These are phyloP conservation scores for Chondrilla cf. caribensis DNA, from an alignment of 37 sponge, comb jelly and placozoan genomes.

Conservation along the genomic window DNA sequence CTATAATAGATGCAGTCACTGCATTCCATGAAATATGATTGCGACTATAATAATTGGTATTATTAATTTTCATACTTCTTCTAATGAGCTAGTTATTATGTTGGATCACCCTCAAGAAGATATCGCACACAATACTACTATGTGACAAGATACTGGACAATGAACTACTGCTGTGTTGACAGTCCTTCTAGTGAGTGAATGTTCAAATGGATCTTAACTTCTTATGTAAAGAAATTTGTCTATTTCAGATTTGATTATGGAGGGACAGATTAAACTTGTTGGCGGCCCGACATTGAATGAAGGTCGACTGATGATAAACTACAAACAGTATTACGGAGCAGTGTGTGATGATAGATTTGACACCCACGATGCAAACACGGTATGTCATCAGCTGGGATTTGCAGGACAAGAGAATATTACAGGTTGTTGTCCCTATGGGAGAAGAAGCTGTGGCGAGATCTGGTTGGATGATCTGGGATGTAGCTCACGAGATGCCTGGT, in stretches of 20 bases:
- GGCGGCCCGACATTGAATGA: background rate
- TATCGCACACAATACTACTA: too few relatives aligned
- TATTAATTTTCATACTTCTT: too few relatives aligned
- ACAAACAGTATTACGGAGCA: background rate
- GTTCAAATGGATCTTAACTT: background rate
- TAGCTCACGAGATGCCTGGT: background rate
- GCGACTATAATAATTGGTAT: too few relatives aligned
- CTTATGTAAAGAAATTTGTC: too few relatives aligned
- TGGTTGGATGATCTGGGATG: conserved; percentile 5
- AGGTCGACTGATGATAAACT: background rate
- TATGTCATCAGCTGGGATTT: conserved; percentile 21
- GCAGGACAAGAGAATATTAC: background rate
- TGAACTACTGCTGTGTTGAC: background rate
- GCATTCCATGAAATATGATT: too few relatives aligned
- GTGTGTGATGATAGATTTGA: conserved; percentile 13
- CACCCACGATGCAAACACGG: background rate
- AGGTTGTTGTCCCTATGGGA: background rate
- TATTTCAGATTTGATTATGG: background rate
- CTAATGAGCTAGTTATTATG: too few relatives aligned
- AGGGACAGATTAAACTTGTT: background rate
- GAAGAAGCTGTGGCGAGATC: background rate
- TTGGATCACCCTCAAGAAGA: too few relatives aligned
- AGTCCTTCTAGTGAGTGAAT: background rate
- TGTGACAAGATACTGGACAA: too few relatives aligned
- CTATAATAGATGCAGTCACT: too few relatives aligned